A percentile compares a stretch with the other conserved stretches of the same genome.
These are phyloP conservation scores for Germaria angustata DNA, from an alignment of 2,888 invertebrate genomes.

Conservation along the genomic window DNA sequence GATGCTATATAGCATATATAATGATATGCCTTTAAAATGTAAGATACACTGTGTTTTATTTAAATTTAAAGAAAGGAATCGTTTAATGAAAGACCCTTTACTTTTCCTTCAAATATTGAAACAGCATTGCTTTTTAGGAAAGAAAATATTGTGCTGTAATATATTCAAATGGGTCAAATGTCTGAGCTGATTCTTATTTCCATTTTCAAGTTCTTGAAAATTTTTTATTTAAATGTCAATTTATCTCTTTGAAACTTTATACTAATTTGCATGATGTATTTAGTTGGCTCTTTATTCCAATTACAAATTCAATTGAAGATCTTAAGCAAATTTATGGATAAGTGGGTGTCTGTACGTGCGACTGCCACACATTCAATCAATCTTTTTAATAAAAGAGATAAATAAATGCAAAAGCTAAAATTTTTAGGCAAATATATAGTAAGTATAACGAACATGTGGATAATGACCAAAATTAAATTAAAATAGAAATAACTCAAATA, in stretches of 20 bases:
- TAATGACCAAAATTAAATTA: conserved; percentile 1
- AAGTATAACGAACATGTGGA: not conserved
- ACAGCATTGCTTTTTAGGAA: no score
- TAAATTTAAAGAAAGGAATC: no score
- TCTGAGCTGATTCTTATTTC: no score
- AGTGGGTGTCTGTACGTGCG: not conserved
- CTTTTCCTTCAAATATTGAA: no score
- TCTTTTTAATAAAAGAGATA: not conserved
- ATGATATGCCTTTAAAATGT: no score
- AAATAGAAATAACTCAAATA: conserved; percentile 5
- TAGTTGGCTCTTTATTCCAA: not conserved
- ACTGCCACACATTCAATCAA: not conserved
- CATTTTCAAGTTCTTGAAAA: no score
- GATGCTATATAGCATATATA: no score
- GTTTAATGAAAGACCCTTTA: no score
- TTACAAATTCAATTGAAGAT: conserved; percentile 16
- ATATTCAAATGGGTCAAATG: no score
- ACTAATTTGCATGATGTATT: not conserved
- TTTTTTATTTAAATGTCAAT: conserved; percentile 8
- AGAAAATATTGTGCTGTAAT: no score
- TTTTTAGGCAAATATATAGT: no score
- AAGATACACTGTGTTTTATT: no score
- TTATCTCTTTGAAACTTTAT: not conserved
- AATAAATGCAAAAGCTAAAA: not conserved
- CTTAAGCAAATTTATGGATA: not conserved